Conservation (phyloP, 2,888 invertebrate genomes). For the Shargacucullia verbasci region DNA sequence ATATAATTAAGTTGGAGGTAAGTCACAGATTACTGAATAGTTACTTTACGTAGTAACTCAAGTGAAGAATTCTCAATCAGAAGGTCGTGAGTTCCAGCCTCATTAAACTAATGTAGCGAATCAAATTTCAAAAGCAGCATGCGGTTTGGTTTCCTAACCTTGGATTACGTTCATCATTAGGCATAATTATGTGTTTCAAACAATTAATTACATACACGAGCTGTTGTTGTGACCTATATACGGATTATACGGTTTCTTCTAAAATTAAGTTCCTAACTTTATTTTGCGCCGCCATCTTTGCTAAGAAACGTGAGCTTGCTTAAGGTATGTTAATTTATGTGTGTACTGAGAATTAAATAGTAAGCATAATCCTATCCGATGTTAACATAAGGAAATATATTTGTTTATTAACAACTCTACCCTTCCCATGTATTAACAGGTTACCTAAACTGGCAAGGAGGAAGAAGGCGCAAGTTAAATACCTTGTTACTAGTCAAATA, state of each 20-base stretch:
- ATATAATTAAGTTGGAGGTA: no score
- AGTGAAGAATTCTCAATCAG: conserved; percentile 31
- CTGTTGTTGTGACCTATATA: neutral
- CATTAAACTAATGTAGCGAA: conserved; percentile 48
- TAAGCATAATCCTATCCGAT: conserved; percentile 20
- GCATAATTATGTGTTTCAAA: conserved; percentile 12
- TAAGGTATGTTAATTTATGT: no score
- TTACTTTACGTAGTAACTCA: conserved; percentile 14
- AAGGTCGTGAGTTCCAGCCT: conserved; percentile 43
- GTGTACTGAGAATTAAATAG: conserved; percentile 14
- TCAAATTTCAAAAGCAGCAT: conserved; percentile 30
- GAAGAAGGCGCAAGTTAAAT: conserved; percentile 15
- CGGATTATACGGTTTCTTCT: no score
- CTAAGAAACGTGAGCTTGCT: no score
- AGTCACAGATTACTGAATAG: neutral
- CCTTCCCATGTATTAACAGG: conserved; percentile 13
- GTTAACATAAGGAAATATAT: conserved; percentile 29
- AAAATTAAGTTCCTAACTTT: no score
- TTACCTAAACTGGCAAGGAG: conserved; percentile 30
- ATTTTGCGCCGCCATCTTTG: no score
- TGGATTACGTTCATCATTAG: conserved; percentile 12
- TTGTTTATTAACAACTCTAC: conserved; percentile 15
- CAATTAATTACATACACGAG: neutral
- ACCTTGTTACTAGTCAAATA: conserved; percentile 37
- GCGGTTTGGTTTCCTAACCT: conserved; percentile 24